Evolutionary conservation across 2,888 invertebrate genomes (phyloP), one percentile per base, ranked within the genome.

Genomic region (Meta bourneti): DNA sequence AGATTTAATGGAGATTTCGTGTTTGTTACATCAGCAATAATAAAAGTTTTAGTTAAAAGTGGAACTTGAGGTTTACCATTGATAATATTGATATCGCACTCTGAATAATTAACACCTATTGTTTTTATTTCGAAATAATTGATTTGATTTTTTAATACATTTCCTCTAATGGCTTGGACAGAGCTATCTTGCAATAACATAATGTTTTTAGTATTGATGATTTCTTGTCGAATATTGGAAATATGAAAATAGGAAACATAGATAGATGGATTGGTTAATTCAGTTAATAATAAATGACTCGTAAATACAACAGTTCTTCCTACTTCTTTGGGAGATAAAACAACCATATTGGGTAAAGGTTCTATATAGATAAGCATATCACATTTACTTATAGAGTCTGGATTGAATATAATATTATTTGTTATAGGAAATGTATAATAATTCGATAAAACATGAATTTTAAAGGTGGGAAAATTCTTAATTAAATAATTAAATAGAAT

Each of bases 81-180:
- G 0, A 49, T 19, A 51, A 83, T 72, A 72, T 72, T 83, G 0
- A 83, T 83, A 74, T 83, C 83, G 13, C 83, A 72, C 8, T 52
- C 9, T 20, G 72, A 19, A 83, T 52, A 52, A 52, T 83, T 72
- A 6, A 83, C 83, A 19, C 83, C 83, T 2, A 83, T 74, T 0
- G 83, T 83, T 74, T 83, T 83, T 51, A 72, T 72, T 19, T 72
- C 51, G 13, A 83, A 83, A 34, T 20, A 83, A 72, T 72, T 72
- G n/a, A 72, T 72, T 83, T 83, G 83, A 51, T 71, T 72, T 72
- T 83, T 83, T 51, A 83, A 83, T 20, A 83, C 0, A 49, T 83
- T 72, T 19, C 83, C 71, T 19, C 51, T 83, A 9, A n/a, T 20
- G 0, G 83, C 72, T 83, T 83, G 70, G 13, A 83, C 72, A 4